Conservation (phyloP, 2,888 invertebrate genomes). For the Drosophila mercatorum region DNA sequence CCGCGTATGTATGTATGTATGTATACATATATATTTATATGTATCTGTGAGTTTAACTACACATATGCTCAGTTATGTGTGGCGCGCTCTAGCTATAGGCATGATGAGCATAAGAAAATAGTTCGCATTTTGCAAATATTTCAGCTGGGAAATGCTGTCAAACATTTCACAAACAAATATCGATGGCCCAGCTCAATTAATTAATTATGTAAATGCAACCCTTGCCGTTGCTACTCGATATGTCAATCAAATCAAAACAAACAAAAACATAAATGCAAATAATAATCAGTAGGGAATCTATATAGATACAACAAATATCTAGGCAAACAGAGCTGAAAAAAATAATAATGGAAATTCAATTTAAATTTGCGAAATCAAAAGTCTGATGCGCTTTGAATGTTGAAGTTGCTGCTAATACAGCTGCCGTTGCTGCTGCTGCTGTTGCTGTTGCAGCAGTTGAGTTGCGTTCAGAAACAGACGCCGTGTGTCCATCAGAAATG, state of each 20-base stretch:
- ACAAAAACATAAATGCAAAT: conserved; percentile 51
- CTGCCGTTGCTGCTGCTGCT: conserved; percentile 11
- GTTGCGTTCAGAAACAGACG: conserved; percentile 68
- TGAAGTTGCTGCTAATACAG: conserved; percentile 8
- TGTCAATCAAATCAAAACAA: conserved; percentile 64
- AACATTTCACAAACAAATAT: conserved; percentile 39
- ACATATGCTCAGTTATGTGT: conserved; percentile 23
- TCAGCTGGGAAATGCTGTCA: conserved; percentile 16
- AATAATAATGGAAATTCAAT: conserved; percentile 40
- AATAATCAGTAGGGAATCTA: conserved; percentile 22
- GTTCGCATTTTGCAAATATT: background rate
- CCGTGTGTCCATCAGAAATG: conserved; percentile 71
- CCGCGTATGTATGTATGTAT: background rate
- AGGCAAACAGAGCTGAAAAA: conserved; percentile 34
- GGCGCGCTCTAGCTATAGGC: background rate
- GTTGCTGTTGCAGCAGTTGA: conserved; percentile 11
- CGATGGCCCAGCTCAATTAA: conserved; percentile 5
- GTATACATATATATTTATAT: conserved; percentile 3
- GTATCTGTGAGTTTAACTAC: conserved; percentile 10
- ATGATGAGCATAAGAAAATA: conserved; percentile 6
- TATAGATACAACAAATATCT: conserved; percentile 18
- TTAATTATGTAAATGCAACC: conserved; percentile 57
- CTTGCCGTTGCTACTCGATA: conserved; percentile 41
- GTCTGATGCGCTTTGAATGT: conserved; percentile 51
- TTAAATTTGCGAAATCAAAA: conserved; percentile 63